Evolutionary conservation across 1,140 invertebrate genomes (phyloP), one percentile per base, ranked within the genome.

Genomic region (Chrysopa pallens): DNA sequence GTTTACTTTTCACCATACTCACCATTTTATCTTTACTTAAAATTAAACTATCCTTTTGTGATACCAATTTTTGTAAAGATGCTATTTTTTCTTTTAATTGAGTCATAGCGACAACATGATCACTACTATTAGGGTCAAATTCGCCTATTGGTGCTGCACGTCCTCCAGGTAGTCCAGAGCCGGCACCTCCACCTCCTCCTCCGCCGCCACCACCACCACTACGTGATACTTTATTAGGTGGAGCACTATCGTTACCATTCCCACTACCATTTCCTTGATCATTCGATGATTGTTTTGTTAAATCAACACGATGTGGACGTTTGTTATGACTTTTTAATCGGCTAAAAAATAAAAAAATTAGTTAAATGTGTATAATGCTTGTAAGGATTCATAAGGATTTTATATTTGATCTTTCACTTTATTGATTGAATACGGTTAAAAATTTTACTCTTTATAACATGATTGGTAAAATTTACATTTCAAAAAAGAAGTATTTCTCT

Each of bases 61-160:
- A 63, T 4, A 95, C 66, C 53, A 88, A 84, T 59, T 91, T 93
- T 58, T 94, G 84, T n/a, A 95, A 63, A 54, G 78, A 80, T 29
- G 88, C 86, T 49, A 95, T 91, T 55, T 92, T 83, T 61, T 96
- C 92, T 56, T 86, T 87, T 1, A 97, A 70, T 59, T 93, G 87
- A 11, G 90, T 93, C 58, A 94, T 85, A 1, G 87, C 86, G 8
- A 93, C 87, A 15, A 95, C 82, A 57, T 94, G 88, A 61, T 96
- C 91, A 1, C 86, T 87, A 55, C 80, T 87, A 52, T 84, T 86
- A 1, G 84, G 82, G 63, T 92, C 88, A 35, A 78, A 52, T 51
- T 72, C 73, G 39, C 69, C 70, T 56, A 60, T 12, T 11, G 31
- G 8, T 11, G 47, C 44, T 14, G 45, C 42, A 9, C 41, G 38